Conservation (phyloP, 2,797 vertebrate species). For the Oreochromis grahami region DNA sequence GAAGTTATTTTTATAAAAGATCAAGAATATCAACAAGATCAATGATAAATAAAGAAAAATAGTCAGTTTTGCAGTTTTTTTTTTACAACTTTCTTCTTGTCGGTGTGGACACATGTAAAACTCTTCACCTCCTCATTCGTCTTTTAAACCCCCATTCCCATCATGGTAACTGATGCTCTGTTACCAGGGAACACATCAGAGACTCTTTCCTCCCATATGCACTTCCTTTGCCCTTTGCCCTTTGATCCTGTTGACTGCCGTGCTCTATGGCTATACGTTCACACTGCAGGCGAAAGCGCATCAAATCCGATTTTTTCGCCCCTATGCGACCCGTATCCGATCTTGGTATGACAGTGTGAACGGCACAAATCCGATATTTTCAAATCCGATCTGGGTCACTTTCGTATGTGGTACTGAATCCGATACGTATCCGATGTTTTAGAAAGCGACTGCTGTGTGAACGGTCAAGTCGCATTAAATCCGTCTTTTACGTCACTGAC, state of each 20-base stretch:
- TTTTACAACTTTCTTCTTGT: neutral
- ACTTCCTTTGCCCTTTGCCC: constrained; percentile 35
- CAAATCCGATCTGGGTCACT: no score
- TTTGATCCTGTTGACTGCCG: constrained; percentile 13
- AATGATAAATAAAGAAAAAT: neutral
- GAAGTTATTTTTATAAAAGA: neutral
- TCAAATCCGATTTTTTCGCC: no score
- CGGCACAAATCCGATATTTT: no score
- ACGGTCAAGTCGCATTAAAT: no score
- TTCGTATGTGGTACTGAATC: no score
- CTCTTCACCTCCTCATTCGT: constrained; percentile 3
- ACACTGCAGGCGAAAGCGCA: no score
- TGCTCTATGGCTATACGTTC: no score
- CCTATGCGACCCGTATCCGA: no score
- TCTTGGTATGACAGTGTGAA: no score
- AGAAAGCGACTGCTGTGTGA: no score
- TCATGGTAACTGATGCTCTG: constrained; percentile 43
- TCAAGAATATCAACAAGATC: neutral
- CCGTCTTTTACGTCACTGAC: no score
- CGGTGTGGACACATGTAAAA: neutral
- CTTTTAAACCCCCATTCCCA: constrained; percentile 9
- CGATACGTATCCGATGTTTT: no score
- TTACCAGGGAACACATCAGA: constrained; percentile 68
- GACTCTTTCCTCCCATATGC: constrained; percentile 37
- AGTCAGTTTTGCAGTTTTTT: neutral